Evolutionary conservation across 2,888 invertebrate genomes (phyloP), one percentile per base, ranked within the genome.

Genomic region (Cantharis nigra): DNA sequence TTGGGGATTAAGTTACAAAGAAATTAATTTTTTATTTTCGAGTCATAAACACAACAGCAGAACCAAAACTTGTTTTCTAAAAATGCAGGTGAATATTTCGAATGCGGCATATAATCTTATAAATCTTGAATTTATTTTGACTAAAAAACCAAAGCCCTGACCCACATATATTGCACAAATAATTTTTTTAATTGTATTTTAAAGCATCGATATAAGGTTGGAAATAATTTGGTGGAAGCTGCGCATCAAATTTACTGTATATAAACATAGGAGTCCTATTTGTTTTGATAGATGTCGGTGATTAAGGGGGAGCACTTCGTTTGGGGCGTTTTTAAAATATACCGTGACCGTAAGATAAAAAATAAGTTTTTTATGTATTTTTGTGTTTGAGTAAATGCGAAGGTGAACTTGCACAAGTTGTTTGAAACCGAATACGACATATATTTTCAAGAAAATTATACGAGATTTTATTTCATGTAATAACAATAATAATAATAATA

Each of bases 261-360:
- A 72, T 67, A 72, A 69, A 69, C 69, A 69, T 49, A 33, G 74
- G 74, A 26, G 74, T 28, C 62, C 69, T 74, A 14, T 74, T 69
- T 69, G 69, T 74, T 69, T 69, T 74, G 74, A 74, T 74, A 69
- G 62, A 74, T 74, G 69, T 62, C 70, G 14, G 26, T 69, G 16
- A 67, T 74, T 74, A 72, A 67, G 67, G 65, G 64, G 65, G 65
- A 65, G 65, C 18, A 65, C 23, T 65, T 65, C 23, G 18, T 65
- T 65, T 65, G 65, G 23, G 23, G 65, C 23, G 65, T 13, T 20
- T 65, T 23, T 23, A 65, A 65, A 23, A 23, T 65, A 65, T 23
- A 65, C 20, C 23, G 11, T 65, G 65, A 13, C 23, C 18, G 18
- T 18, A 16, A 10, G 65, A 65, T 23, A 65, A 20, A 23, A 23